These are phyloP conservation scores for Malurus elegans DNA, from an alignment of 2,113 vertebrate genomes.

Conservation along the genomic window DNA sequence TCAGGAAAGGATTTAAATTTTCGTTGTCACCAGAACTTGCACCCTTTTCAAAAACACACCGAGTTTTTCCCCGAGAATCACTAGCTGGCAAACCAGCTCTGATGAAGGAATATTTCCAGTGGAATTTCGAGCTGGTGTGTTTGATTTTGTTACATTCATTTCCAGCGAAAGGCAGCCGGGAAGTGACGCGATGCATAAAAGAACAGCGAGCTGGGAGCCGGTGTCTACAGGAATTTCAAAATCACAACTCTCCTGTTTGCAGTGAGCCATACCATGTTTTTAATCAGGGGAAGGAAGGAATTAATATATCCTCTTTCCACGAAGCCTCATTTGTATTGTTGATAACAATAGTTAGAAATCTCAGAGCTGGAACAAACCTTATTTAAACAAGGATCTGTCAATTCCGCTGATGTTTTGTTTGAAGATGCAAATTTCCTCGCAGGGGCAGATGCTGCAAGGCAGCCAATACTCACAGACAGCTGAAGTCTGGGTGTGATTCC, in stretches of 20 bases:
- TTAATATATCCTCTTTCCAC: not conserved
- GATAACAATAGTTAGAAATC: not conserved
- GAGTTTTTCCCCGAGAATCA: not conserved
- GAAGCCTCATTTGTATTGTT: not conserved
- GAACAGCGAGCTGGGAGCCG: not conserved
- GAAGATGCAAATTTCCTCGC: not conserved
- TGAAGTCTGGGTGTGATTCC: not conserved
- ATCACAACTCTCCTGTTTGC: not conserved
- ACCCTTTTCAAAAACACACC: not conserved
- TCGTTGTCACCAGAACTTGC: not conserved
- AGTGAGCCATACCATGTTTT: not conserved
- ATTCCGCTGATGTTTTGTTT: not conserved
- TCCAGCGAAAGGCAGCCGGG: not conserved
- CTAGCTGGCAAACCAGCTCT: not conserved
- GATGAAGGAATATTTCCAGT: not conserved
- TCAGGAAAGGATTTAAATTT: not conserved
- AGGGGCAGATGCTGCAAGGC: not conserved
- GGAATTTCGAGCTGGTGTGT: not conserved
- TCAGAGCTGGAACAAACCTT: not conserved
- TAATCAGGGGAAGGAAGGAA: constrained; percentile 12
- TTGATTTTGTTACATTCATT: not conserved
- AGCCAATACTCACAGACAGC: not conserved
- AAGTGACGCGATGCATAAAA: constrained; percentile 6
- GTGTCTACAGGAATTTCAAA: not conserved
- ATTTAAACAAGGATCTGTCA: constrained; percentile 8